Evolutionary conservation across 2,797 vertebrate species (phyloP), one percentile per base, ranked within the genome.

Genomic region (Coluber constrictor): DNA sequence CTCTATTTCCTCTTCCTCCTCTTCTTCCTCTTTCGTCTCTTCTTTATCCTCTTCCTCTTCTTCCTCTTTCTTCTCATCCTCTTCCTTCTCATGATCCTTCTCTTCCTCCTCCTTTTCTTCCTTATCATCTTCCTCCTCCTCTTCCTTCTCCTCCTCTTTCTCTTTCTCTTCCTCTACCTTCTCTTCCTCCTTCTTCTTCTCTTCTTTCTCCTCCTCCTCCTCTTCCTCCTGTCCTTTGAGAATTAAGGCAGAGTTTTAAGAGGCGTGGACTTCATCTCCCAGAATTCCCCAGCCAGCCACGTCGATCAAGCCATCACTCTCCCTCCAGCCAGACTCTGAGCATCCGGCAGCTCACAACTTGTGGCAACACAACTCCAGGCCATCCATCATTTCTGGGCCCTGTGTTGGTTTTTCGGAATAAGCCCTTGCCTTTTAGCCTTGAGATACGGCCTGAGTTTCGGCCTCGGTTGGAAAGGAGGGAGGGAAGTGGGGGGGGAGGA

Each of bases 391-490:
- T 91, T 37, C 57, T 43, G 2, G n/a, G 47, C 70, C 61, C n/a
- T 86, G 87, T 89, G 66, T 91, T 89, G 83, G 25, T 37, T 86
- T 92, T 90, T 88, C 90, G n/a, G 92, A 87, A 90, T 8, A 95
- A 95, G 86, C 0, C 0, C 16, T 51, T 70, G 87, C 32, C 91
- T 94, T 57, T 93, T 7, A 87, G 90, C 9, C 89, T 90, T 79
- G 92, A 61, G 89, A 74, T 93, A 47, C 3, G 29, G 91, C 0
- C 2, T 2, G 2, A 1, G 8, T 55, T 93, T 27, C 0, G 37
- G 18, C 54, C 43, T 86, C 86, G 32, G 37, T 37, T 2, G 12
- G 90, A 32, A 70, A 89, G 88, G 10, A 12, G 16, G 29, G 55
- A 23, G 23, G 43, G 86, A 12, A 0, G 3, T 11, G 23, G 25